Evolutionary conservation across 2,888 invertebrate genomes (phyloP).

Genomic region (Sarcophaga rosellei): DNA sequence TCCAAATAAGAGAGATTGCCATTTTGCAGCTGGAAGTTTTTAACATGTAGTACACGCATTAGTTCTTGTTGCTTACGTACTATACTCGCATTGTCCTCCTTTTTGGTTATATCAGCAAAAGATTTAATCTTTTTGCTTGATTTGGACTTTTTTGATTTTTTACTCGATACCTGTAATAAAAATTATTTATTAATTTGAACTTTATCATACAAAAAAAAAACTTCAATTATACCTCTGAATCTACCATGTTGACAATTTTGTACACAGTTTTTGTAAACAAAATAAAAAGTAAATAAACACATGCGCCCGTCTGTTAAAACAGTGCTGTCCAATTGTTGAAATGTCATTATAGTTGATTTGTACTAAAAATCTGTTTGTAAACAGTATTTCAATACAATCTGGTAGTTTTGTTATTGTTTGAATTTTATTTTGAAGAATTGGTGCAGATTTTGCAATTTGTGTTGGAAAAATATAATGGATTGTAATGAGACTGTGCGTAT

Average conservation of each 20-base stretch:
- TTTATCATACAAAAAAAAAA: background rate
- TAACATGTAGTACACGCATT: constrained; percentile 73
- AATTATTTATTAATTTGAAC: background rate
- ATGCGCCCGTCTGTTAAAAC: background rate
- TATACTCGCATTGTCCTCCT: constrained; percentile 50
- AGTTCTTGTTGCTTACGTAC: constrained; percentile 74
- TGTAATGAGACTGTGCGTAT: constrained; percentile 72
- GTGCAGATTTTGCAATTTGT: constrained; percentile 23
- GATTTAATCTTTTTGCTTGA: constrained; percentile 52
- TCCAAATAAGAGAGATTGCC: constrained; percentile 75
- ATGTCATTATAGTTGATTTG: background rate
- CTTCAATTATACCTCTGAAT: constrained; percentile 60
- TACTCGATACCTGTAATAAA: constrained; percentile 49
- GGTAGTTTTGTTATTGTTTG: background rate
- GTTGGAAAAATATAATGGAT: constrained; percentile 43
- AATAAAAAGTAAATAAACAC: constrained; percentile 5
- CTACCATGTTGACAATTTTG: constrained; percentile 53
- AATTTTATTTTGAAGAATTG: background rate
- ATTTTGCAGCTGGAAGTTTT: constrained; percentile 73
- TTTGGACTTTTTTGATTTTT: constrained; percentile 58
- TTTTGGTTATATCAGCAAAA: constrained; percentile 31
- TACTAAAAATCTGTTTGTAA: background rate
- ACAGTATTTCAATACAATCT: background rate
- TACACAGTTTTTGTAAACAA: constrained; percentile 7
- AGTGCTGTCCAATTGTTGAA: constrained; percentile 1